Evolutionary conservation across 35 echinoderm and acorn worm species (phyloP).

Genomic region (Stichopus chloronotus): DNA sequence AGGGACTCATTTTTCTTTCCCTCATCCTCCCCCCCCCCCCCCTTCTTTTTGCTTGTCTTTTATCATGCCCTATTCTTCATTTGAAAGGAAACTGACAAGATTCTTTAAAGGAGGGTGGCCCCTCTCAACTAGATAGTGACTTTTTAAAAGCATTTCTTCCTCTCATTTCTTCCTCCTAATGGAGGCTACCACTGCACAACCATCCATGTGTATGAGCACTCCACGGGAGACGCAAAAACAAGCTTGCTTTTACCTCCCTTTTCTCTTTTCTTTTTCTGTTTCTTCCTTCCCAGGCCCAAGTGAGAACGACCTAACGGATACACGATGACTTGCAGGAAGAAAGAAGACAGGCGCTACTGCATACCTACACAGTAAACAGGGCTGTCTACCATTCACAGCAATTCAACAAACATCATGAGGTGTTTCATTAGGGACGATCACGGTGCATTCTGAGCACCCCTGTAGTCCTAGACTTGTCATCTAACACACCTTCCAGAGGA

Average conservation of each 20-base stretch:
- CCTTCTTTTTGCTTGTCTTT: not conserved
- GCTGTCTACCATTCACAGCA: no score
- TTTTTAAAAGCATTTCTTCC: not conserved
- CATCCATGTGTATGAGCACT: no score
- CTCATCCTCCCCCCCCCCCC: no score
- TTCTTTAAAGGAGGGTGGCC: no score
- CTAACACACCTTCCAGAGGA: not conserved
- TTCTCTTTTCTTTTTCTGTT: not conserved
- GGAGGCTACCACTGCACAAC: no score
- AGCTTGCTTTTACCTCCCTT: not conserved
- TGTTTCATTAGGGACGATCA: not conserved
- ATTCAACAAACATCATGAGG: not conserved
- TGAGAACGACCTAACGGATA: no score
- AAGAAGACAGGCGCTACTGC: no score
- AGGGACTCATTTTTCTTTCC: not conserved
- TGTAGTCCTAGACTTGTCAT: not conserved
- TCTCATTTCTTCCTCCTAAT: no score
- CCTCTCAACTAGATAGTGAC: not conserved
- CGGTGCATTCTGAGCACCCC: not conserved
- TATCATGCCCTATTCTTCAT: not conserved
- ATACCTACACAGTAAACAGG: no score
- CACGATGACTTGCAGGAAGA: no score
- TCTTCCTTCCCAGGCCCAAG: not conserved
- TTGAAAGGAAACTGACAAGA: not conserved
- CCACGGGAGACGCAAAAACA: no score